A percentile compares a stretch with the other conserved stretches of the same genome.
Conservation (phyloP, 2,888 invertebrate species). For the Sepioteuthis lessoniana region DNA sequence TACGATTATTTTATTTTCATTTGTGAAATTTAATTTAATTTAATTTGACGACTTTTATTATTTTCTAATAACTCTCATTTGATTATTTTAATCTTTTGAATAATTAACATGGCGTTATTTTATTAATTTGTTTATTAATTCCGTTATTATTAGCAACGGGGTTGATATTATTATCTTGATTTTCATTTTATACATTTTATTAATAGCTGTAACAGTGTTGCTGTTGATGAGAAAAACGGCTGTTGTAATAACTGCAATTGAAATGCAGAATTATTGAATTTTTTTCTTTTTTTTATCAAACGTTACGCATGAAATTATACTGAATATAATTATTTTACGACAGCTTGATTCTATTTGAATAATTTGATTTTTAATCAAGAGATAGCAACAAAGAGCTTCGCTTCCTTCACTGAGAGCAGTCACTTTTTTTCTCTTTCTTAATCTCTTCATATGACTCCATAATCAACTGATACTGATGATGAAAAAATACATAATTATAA, state of each 20-base stretch:
- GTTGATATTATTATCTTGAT: not conserved
- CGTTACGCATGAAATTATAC: not conserved
- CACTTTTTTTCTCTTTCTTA: not conserved
- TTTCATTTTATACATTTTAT: not conserved
- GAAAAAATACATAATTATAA: not conserved
- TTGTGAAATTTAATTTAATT: not conserved
- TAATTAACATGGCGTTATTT: not conserved
- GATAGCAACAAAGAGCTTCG: not conserved
- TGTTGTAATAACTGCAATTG: not conserved
- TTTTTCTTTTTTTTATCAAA: not conserved
- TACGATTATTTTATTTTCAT: not conserved
- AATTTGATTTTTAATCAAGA: conserved; percentile 23
- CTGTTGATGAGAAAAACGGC: not conserved
- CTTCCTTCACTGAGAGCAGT: too few species aligned
- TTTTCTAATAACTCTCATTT: not conserved
- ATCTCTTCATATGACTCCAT: not conserved
- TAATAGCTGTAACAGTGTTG: not conserved
- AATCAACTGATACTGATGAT: not conserved
- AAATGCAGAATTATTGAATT: not conserved
- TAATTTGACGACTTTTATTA: not conserved
- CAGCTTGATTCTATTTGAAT: conserved; percentile 21
- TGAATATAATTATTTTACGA: conserved; percentile 8
- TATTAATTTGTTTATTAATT: not conserved
- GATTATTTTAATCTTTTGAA: conserved; percentile 24
- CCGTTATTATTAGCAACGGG: not conserved